These are phyloP conservation scores for Agonopterix heracliana DNA, from an alignment of 2,888 invertebrate genomes.

Conservation along the genomic window DNA sequence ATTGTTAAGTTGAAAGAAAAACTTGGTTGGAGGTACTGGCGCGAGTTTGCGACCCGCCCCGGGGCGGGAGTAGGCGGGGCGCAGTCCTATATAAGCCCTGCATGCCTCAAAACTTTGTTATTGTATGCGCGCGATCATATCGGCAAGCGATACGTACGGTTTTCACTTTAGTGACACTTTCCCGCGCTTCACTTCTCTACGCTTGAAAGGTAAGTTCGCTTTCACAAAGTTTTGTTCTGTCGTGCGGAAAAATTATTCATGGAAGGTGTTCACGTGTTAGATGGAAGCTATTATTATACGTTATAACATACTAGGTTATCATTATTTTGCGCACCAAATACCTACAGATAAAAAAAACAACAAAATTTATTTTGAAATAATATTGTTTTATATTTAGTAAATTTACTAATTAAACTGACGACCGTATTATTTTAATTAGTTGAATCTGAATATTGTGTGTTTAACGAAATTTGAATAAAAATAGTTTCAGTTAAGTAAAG, in stretches of 20 bases:
- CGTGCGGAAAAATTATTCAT: slow-evolving; percentile 16
- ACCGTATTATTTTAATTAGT: too few relatives aligned
- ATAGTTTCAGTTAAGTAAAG: too few relatives aligned
- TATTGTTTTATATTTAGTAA: too few relatives aligned
- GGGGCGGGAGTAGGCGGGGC: slow-evolving; percentile 66
- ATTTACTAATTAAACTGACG: too few relatives aligned
- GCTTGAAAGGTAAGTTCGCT: slow-evolving; percentile 5
- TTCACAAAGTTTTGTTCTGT: slow-evolving; percentile 15
- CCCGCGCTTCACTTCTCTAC: background rate
- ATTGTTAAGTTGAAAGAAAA: too few relatives aligned
- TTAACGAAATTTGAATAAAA: too few relatives aligned
- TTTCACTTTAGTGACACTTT: slow-evolving; percentile 16
- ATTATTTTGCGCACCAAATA: too few relatives aligned
- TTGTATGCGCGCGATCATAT: slow-evolving; percentile 62
- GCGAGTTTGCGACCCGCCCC: slow-evolving; percentile 41
- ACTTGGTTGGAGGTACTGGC: background rate
- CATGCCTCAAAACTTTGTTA: slow-evolving; percentile 60
- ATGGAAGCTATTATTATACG: too few relatives aligned
- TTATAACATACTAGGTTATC: too few relatives aligned
- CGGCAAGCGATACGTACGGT: slow-evolving; percentile 27
- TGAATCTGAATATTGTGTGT: too few relatives aligned
- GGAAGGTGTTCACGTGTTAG: background rate
- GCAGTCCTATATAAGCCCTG: slow-evolving; percentile 61
- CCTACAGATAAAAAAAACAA: too few relatives aligned
- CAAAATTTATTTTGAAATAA: too few relatives aligned